Base-by-base conservation (phyloP, 2,797 vertebrate genomes). In the Carapus acus region DNA sequence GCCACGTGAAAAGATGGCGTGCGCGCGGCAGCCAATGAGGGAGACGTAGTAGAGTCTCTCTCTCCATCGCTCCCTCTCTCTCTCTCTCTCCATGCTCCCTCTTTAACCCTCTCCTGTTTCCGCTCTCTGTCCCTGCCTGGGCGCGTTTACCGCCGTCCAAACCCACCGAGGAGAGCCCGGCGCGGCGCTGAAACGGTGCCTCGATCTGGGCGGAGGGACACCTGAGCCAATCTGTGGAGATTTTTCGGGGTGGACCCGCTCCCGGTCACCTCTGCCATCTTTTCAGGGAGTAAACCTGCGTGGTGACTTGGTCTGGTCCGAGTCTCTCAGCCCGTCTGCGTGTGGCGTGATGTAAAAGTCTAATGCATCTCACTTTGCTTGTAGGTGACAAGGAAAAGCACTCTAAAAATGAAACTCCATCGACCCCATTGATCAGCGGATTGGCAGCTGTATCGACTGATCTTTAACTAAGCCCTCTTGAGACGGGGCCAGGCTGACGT, bases 91-190 rank as follows among this genome's bases (percentile, higher is more conserved):
- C 49, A 43, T 62, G 58, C 70, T 74, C 71, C 49, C 62, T 69
- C 62, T 79, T 79, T 79, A 81, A 74, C 80, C 63, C 63, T 64
- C 65, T 70, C 70, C 58, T 56, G 60, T 62, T 75, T 78, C 79
- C 54, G 41, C 58, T 62, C 61, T 62, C 65, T 49, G 61, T 69
- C 58, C 20, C 58, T 57, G 72, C 43, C 67, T 65, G 51, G 8
- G 53, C 55, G 62, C 57, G 52, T 71, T n/a, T 70, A 53, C 67
- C 69, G 71, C 72, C 74, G 60, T 73, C 67, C 69, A 74, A 80
- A 76, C 65, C 67, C 43, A 24, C 54, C 34, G 65, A 62, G 54
- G 54, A 27, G 42, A 46, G 31, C 62, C 43, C 43, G 62, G 43
- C 11, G 15, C 22, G 22, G 59, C 3, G 17, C 8, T 42, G 49